These are phyloP conservation scores for Brevimyrus niger DNA, from an alignment of 2,113 vertebrate genomes.

Conservation along the genomic window DNA sequence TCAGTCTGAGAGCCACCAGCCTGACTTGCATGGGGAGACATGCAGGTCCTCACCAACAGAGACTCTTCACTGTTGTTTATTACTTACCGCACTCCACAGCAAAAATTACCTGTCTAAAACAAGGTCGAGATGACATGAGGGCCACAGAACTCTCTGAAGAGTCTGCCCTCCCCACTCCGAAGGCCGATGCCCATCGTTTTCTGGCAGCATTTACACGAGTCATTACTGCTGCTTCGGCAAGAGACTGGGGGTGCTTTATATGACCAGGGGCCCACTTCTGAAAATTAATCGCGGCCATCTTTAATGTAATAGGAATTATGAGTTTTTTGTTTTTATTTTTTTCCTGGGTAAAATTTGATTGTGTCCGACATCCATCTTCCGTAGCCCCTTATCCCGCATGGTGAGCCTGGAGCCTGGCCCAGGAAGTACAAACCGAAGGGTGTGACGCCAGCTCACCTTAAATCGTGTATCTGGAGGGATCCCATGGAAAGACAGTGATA, in stretches of 20 bases:
- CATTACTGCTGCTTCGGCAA: neutral
- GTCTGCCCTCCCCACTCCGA: neutral
- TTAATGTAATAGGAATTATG: neutral
- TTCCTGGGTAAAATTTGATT: neutral
- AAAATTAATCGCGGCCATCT: neutral
- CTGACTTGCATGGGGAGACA: neutral
- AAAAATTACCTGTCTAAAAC: neutral
- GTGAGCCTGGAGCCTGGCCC: neutral
- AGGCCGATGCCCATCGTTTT: neutral
- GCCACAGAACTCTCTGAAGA: neutral
- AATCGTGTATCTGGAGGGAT: neutral
- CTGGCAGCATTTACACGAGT: neutral
- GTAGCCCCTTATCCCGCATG: neutral
- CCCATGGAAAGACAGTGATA: neutral
- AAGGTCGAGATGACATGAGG: neutral
- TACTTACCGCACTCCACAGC: neutral
- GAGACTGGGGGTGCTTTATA: neutral
- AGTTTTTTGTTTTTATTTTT: neutral
- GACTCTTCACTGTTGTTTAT: neutral
- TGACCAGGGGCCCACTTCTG: neutral
- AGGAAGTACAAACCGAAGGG: neutral
- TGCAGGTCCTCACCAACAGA: neutral
- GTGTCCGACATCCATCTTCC: neutral
- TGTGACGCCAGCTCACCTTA: neutral
- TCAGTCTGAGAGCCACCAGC: neutral